Base-by-base conservation (phyloP, 2,888 invertebrate genomes). In the Orthosia cruda region DNA sequence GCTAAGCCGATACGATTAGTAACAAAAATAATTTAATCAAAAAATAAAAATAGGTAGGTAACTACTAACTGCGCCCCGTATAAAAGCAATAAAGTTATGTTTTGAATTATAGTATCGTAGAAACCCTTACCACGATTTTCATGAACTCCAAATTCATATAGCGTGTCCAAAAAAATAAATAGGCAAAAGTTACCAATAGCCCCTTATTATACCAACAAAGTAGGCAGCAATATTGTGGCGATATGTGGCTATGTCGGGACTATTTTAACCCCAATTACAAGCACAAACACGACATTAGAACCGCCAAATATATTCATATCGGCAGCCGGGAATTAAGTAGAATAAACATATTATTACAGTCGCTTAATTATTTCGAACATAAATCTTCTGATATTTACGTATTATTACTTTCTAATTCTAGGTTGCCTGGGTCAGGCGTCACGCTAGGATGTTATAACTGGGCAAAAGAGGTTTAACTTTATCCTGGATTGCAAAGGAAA, bases 351-450 rank as follows among this genome's bases (percentile, higher is more conserved):
- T 83, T 83, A 91, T 92, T 91, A 91, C 86, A 80, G 23, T 73
- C 82, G 82, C 88, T 93, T 94, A 94, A 95, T 95, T 95, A 94
- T 94, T 93, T 91, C 81, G 83, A 92, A 89, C 94, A 94, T 94
- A 94, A 95, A 94, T 94, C 95, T 92, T 84, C 74, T 91, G 90
- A 94, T 94, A 93, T 95, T 95, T 93, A 91, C 91, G 92, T 94
- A 92, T 94, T 95, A 95, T 92, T 87, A 90, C 88, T 91, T 89
- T 90, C 91, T 95, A 96, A 95, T 95, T 88, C 89, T 91, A 94
- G 93, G 94, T 91, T 93, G 90, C 90, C 88, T 89, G 89, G 82
- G 83, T 88, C 77, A 83, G 84, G 79, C 91, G 94, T 94, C 95
- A 95, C 95, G 95, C 94, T 85, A 94, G 1, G 71, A 83, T 87